Evolutionary conservation across 1,140 invertebrate species (phyloP).

Genomic region (Bombus confusus): DNA sequence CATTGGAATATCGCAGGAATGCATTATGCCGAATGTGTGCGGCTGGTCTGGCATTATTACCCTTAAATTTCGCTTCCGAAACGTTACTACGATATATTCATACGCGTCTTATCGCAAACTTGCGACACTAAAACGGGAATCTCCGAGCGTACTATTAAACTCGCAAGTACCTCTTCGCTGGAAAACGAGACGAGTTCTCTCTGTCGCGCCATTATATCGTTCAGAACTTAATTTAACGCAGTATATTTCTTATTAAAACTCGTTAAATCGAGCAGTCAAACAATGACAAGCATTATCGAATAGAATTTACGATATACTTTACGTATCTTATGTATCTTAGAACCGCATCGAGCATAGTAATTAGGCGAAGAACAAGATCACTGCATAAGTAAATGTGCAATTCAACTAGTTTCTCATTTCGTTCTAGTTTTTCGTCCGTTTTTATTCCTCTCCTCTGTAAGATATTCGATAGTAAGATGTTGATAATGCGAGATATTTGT

Average conservation of each 20-base stretch:
- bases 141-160: constrained; percentile 32
- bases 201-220: background rate
- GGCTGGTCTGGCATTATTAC: constrained; percentile 35
- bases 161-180: background rate
- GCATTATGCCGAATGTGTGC: constrained; percentile 32
- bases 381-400: too few species aligned
- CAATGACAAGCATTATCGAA: background rate
- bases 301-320: background rate
- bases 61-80: constrained; percentile 40
- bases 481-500: too few species aligned
- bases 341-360: background rate
- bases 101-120: constrained; percentile 31
- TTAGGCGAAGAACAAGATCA: background rate
- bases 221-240: constrained; percentile 2
- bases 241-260: background rate
- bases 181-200: background rate
- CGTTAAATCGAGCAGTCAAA: background rate
- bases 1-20: constrained; percentile 6
- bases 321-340: background rate
- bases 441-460: background rate
- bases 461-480: too few species aligned
- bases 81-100: constrained; percentile 29
- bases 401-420: too few species aligned
- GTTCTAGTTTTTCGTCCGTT: background rate
- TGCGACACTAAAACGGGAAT: constrained; percentile 14